Evolutionary conservation across 1,140 invertebrate species (phyloP).

Genomic region (Apis cerana): DNA sequence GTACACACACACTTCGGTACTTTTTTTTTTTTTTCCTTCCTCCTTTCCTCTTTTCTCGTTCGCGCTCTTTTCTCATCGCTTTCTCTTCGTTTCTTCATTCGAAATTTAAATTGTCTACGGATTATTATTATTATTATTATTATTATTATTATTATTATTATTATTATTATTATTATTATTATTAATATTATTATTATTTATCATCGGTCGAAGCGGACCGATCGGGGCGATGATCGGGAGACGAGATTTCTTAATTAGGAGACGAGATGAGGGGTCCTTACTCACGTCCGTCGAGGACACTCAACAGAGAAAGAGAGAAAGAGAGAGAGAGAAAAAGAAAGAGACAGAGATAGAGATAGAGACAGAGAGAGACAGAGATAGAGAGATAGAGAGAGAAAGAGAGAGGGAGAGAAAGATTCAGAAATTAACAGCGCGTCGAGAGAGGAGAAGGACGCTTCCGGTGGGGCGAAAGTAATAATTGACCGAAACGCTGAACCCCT

Average conservation of each 20-base stretch:
- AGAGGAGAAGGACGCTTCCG: conserved; percentile 41
- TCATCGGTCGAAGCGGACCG: conserved; percentile 29
- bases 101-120: neutral
- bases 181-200: too few species aligned
- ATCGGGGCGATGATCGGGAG: conserved; percentile 23
- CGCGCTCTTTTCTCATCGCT: neutral
- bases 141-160: too few species aligned
- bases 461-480: conserved; percentile 45
- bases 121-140: neutral
- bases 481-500: conserved; percentile 35
- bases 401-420: conserved; percentile 28
- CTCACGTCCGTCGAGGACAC: conserved; percentile 20
- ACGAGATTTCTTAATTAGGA: conserved; percentile 4
- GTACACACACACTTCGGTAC: neutral
- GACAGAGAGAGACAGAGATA: conserved; percentile 9
- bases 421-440: conserved; percentile 28
- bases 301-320: conserved; percentile 16
- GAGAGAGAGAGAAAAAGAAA: conserved; percentile 13
- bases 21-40: neutral
- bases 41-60: neutral
- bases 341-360: neutral
- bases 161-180: too few species aligned
- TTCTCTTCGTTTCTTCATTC: neutral
- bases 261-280: conserved; percentile 22
- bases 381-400: neutral